Conservation (phyloP, 2,113 vertebrate species). For the rat (Rattus norvegicus) region DNA sequence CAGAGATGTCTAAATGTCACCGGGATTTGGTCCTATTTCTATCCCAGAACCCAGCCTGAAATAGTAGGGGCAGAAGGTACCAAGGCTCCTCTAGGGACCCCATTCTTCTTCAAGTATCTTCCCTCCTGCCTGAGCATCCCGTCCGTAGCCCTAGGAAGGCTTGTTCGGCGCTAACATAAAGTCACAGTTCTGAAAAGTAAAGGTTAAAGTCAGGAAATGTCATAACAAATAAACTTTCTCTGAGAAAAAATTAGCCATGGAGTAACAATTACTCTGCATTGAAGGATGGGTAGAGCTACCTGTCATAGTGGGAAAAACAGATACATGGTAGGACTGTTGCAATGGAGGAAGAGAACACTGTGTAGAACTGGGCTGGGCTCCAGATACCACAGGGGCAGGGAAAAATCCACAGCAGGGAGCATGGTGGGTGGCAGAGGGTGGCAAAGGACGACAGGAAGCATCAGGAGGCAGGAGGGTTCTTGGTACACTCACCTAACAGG, state of each 20-base stretch:
- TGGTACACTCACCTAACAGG: not conserved
- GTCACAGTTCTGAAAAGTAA: not conserved
- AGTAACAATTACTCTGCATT: not conserved
- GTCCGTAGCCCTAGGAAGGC: not conserved
- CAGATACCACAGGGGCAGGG: not conserved
- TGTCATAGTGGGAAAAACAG: not conserved
- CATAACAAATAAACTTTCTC: not conserved
- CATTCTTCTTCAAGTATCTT: not conserved
- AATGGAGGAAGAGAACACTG: not conserved
- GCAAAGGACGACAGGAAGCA: not conserved
- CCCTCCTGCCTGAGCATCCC: not conserved
- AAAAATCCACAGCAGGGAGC: not conserved
- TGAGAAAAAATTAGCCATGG: not conserved
- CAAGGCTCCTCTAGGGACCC: not conserved
- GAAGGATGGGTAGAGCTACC: not conserved
- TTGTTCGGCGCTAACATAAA: not conserved
- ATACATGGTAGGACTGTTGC: not conserved
- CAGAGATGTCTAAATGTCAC: not conserved
- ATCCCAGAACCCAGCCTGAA: not conserved
- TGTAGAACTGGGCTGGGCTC: not conserved
- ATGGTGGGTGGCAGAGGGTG: not conserved
- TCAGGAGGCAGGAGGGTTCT: not conserved
- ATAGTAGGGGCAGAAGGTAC: not conserved
- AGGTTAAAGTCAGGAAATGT: not conserved
- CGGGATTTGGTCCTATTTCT: not conserved